Conservation (phyloP, 1,140 invertebrate species). For the Dendroctonus valens region DNA sequence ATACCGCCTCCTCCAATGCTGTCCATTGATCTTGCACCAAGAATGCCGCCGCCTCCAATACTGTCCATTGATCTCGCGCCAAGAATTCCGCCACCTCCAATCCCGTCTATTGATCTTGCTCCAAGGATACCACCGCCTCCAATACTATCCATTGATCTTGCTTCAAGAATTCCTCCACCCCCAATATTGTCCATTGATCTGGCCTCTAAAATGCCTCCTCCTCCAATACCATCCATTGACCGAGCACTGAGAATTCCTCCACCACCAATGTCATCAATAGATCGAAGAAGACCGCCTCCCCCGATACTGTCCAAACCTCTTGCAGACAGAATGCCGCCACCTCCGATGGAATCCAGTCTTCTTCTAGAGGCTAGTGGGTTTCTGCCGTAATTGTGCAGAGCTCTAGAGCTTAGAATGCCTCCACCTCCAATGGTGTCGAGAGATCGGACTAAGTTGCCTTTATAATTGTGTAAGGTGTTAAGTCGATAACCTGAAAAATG, state of each 20-base stretch:
- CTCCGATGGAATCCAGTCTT: slow-evolving; percentile 29
- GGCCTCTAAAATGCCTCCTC: slow-evolving; percentile 12
- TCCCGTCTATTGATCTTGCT: slow-evolving; percentile 19
- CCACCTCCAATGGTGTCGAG: slow-evolving; percentile 26
- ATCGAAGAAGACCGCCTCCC: not conserved
- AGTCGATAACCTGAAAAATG: not conserved
- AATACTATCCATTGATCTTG: slow-evolving; percentile 22
- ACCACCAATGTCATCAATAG: not conserved
- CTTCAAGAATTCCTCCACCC: slow-evolving; percentile 22
- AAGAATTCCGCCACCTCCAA: slow-evolving; percentile 15
- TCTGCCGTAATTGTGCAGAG: slow-evolving; percentile 27
- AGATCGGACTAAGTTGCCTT: not conserved
- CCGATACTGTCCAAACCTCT: slow-evolving; percentile 21
- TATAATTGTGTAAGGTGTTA: not conserved
- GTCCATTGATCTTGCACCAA: slow-evolving; percentile 23
- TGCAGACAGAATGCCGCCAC: slow-evolving; percentile 19
- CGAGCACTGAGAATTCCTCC: slow-evolving; percentile 12
- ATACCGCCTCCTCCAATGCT: slow-evolving; percentile 26
- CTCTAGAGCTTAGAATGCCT: slow-evolving; percentile 15
- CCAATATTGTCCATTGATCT: slow-evolving; percentile 19
- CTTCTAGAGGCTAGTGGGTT: slow-evolving; percentile 10
- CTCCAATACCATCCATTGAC: slow-evolving; percentile 30
- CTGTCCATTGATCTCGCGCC: slow-evolving; percentile 5
- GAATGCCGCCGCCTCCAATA: not conserved
- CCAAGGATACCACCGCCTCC: slow-evolving; percentile 19